A percentile compares a stretch with the other conserved stretches of the same genome.
Conservation (phyloP, 1,140 invertebrate species). For the Meloidogyne chitwoodi region DNA sequence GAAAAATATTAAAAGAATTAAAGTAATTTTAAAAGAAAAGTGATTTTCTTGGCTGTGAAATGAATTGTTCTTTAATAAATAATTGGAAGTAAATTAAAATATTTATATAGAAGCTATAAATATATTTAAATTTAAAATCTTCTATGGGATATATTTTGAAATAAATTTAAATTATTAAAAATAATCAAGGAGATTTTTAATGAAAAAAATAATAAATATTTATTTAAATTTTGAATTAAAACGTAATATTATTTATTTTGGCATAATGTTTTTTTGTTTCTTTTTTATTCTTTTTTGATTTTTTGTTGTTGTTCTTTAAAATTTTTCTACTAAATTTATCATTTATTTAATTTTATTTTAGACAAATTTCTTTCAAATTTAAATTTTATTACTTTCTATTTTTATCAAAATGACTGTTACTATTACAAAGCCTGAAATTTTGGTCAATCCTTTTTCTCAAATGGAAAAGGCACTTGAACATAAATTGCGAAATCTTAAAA, state of each 20-base stretch:
- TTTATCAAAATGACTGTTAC: neutral
- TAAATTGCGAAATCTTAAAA: conserved; percentile 30
- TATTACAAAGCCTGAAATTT: conserved; percentile 3
- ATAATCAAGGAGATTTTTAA: no score
- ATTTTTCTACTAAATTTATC: neutral
- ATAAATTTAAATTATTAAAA: no score
- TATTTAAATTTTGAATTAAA: no score
- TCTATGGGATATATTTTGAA: no score
- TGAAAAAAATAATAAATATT: no score
- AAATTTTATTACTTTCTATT: neutral
- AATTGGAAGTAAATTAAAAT: no score
- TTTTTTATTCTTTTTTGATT: neutral
- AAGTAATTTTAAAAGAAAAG: no score
- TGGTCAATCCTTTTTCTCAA: conserved; percentile 21
- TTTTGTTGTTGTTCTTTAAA: neutral
- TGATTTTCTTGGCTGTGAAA: no score
- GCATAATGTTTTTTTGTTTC: neutral
- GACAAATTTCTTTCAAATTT: neutral
- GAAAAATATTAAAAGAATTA: no score
- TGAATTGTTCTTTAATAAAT: no score
- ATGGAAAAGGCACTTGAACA: conserved; percentile 26
- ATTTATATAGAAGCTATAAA: no score
- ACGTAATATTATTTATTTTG: neutral
- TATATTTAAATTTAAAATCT: no score
- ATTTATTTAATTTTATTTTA: neutral